Percentiles rank a stretch among this genome's conserved stretches.
Evolutionary conservation across 53 echinoderm and acorn worm genomes (phyloP).

Genomic region (Astropecten irregularis): DNA sequence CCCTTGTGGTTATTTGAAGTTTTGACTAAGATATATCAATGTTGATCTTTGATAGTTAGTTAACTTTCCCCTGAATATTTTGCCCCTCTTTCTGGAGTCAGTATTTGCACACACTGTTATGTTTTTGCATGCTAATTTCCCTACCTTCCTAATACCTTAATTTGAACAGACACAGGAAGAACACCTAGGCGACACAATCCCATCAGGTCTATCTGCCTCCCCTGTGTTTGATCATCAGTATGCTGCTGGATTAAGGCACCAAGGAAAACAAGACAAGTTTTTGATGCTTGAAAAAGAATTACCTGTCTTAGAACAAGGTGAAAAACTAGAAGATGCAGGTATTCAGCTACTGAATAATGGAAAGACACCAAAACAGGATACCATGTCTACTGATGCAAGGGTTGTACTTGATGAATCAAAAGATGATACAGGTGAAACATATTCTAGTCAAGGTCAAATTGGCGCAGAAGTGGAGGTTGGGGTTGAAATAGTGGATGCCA

Average conservation of each 20-base stretch:
- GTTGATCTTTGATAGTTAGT: constrained; percentile 1
- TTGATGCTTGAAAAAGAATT: background rate
- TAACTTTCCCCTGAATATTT: too few relatives aligned
- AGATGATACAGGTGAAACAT: background rate
- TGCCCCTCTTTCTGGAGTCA: too few relatives aligned
- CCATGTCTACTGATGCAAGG: background rate
- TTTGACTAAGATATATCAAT: background rate
- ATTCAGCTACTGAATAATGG: background rate
- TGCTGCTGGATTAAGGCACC: background rate
- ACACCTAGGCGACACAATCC: background rate
- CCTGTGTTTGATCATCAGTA: background rate
- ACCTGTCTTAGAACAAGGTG: constrained; percentile 6
- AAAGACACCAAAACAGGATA: background rate
- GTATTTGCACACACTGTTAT: too few relatives aligned
- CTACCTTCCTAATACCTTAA: constrained; percentile 5
- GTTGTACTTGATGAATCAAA: background rate
- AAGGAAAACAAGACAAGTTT: background rate
- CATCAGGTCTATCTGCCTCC: constrained; percentile 19
- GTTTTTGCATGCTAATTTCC: constrained; percentile 14
- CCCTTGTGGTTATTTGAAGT: too few relatives aligned
- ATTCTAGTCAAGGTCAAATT: background rate
- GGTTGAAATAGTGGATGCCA: background rate
- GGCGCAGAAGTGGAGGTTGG: background rate
- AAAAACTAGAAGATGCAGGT: background rate
- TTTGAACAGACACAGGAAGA: constrained; percentile 19